Conservation (phyloP, 2,797 vertebrate species). For the Pelodytes ibericus region DNA sequence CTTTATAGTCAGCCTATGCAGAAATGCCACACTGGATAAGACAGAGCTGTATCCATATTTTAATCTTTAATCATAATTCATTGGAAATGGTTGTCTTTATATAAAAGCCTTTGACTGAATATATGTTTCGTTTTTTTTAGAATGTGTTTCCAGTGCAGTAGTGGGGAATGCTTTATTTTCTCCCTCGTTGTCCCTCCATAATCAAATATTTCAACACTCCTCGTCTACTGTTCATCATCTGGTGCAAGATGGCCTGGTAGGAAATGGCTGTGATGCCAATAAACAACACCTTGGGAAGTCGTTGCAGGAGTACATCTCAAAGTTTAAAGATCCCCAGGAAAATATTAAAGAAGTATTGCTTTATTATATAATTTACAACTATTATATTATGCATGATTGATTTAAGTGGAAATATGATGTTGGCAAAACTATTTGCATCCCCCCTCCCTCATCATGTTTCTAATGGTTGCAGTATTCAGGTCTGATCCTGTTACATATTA, state of each 20-base stretch:
- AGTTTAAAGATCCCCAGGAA: constrained; percentile 69
- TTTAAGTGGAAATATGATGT: too few relatives aligned
- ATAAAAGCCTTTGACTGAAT: background rate
- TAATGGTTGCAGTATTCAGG: too few relatives aligned
- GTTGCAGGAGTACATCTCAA: constrained; percentile 67
- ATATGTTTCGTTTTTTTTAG: background rate
- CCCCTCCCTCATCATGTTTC: too few relatives aligned
- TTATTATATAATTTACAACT: background rate
- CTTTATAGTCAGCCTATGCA: too few relatives aligned
- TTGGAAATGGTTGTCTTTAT: background rate
- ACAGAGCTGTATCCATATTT: too few relatives aligned
- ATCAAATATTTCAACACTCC: constrained; percentile 57
- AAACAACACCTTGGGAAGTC: constrained; percentile 62
- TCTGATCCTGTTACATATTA: too few relatives aligned
- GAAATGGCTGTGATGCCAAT: constrained; percentile 44
- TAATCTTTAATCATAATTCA: background rate
- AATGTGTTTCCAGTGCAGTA: constrained; percentile 53
- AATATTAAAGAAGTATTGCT: constrained; percentile 67
- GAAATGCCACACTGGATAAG: too few relatives aligned
- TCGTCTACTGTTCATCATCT: constrained; percentile 27
- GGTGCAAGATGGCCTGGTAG: constrained; percentile 36
- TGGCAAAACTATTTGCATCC: too few relatives aligned
- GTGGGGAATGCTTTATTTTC: constrained; percentile 21
- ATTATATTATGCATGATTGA: too few relatives aligned
- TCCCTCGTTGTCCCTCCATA: constrained; percentile 57